Evolutionary conservation across 92 coral and sea anemone species (phyloP), one percentile per base, ranked within the genome.

Genomic region (Chrysogorgia sp.): DNA sequence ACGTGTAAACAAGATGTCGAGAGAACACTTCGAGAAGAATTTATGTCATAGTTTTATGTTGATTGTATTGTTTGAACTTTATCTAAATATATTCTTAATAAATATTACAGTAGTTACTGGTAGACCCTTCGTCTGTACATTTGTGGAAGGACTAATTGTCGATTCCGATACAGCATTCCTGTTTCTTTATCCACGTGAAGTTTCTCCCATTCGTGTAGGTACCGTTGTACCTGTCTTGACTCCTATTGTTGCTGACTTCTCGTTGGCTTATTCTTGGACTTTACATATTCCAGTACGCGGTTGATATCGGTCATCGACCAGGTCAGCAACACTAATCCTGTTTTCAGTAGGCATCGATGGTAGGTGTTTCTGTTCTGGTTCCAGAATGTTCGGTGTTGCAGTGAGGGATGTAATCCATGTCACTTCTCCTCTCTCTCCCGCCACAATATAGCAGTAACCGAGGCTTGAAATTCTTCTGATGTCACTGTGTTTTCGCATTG

Each of bases 351-450:
- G 49, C 8, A 12, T 7, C 3, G 37, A 9, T 3, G 74, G 74
- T 3, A 67, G 52, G 57, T 19, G 26, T 40, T 14, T 26, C 41
- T 67, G 19, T 20, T 43, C 74, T 0, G 31, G 9, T 1, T 83
- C 82, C 24, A 83, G 71, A 37, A 61, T 61, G 28, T 63, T 40
- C 10, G 62, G 40, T 22, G 50, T 55, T 34, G 80, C 82, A 19
- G 88, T 56, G 40, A 84, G 13, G 22, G 85, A 60, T 13, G 88
- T 63, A 19, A 76, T 8, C 89, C 85, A 74, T n/a, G 40, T 63
- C 12, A 77, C 63, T 58, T 63, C 85, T 35, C 86, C 77, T 58
- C 53, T 82, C 32, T 66, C 49, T n/a, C 65, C 9, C 14, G 77
- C 40, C 26, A 7, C 33, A 32, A 71, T n/a, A n/a, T 32, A 7